Evolutionary conservation across 2,113 vertebrate species (phyloP).

Genomic region (Plotosus lineatus): DNA sequence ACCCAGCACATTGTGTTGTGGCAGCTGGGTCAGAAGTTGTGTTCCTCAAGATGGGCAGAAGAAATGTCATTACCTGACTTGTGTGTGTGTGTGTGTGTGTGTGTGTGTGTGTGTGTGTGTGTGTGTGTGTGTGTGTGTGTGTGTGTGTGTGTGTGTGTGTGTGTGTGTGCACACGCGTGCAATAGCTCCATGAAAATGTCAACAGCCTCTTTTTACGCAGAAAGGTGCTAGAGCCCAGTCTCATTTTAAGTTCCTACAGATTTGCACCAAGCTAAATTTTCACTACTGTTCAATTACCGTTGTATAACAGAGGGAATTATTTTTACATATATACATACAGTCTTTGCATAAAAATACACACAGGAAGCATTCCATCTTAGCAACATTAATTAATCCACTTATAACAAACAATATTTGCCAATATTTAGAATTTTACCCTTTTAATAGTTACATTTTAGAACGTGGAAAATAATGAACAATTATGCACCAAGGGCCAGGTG

Average conservation of each 20-base stretch:
- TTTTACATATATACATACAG: neutral
- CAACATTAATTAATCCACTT: too few relatives aligned
- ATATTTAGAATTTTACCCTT: too few relatives aligned
- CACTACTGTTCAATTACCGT: neutral
- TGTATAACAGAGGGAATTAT: neutral
- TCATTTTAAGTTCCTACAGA: conserved; percentile 32
- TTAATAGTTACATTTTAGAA: too few relatives aligned
- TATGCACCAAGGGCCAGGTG: too few relatives aligned
- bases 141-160: neutral
- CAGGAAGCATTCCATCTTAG: too few relatives aligned
- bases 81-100: conserved; percentile 17
- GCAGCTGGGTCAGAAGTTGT: conserved; percentile 37
- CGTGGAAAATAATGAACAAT: too few relatives aligned
- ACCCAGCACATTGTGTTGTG: conserved; percentile 17
- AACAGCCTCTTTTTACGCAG: conserved; percentile 20
- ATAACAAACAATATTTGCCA: too few relatives aligned
- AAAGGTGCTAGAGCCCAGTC: conserved; percentile 13
- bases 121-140: conserved; percentile 17
- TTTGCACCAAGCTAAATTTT: neutral
- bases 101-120: conserved; percentile 16
- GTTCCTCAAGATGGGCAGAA: conserved; percentile 26
- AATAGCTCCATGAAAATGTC: conserved; percentile 46
- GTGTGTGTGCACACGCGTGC: neutral
- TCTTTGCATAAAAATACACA: conserved; percentile 6
- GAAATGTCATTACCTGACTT: conserved; percentile 51